Evolutionary conservation across 1,140 invertebrate species (phyloP).

Genomic region (Hylaeus volcanicus): DNA sequence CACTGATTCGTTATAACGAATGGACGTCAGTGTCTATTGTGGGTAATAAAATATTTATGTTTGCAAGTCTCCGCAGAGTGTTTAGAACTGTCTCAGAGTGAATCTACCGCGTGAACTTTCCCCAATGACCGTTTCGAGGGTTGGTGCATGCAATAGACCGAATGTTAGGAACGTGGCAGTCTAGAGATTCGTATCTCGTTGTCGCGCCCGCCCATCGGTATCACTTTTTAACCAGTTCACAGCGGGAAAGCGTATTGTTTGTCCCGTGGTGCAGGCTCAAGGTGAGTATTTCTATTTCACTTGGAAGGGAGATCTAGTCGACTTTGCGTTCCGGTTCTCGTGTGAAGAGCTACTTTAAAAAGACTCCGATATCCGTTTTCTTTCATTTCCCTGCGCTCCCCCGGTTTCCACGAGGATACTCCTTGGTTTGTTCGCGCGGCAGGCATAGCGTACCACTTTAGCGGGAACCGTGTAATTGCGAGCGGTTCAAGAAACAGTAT

Average conservation of each 20-base stretch:
- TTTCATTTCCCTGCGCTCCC: constrained; percentile 2
- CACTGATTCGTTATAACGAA: too few species aligned
- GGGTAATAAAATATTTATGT: too few species aligned
- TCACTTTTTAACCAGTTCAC: not conserved
- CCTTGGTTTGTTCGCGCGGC: not conserved
- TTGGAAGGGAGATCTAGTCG: not conserved
- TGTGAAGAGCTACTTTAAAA: constrained; percentile 3
- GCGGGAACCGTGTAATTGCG: constrained; percentile 36
- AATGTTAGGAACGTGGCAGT: not conserved
- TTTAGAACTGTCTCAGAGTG: not conserved
- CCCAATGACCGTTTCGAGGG: not conserved
- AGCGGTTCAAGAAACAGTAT: constrained; percentile 36
- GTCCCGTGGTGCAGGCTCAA: not conserved
- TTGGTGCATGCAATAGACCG: too few species aligned
- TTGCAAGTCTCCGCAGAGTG: too few species aligned
- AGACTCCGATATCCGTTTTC: constrained; percentile 24
- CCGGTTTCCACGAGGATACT: not conserved
- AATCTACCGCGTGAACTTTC: not conserved
- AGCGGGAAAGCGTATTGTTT: not conserved
- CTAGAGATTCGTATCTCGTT: too few species aligned
- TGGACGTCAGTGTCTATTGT: too few species aligned
- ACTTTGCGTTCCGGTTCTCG: not conserved
- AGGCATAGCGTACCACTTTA: constrained; percentile 21
- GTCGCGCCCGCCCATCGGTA: not conserved
- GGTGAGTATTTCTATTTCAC: not conserved